Conservation (phyloP, 2,888 invertebrate genomes). For the Coremacera marginata region DNA sequence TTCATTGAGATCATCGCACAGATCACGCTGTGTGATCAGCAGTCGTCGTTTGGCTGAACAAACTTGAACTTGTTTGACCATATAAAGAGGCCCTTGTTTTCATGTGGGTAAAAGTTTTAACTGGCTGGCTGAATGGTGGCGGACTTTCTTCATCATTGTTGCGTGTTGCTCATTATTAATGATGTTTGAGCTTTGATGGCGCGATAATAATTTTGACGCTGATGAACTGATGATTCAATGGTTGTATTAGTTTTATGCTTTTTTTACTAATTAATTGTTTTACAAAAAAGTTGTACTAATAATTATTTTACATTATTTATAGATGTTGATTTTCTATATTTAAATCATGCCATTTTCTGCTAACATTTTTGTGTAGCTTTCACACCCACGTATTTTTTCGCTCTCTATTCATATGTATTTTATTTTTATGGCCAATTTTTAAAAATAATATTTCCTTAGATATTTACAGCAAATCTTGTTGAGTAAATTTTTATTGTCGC, state of each 20-base stretch:
- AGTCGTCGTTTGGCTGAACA: neutral
- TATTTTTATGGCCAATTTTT: constrained; percentile 16
- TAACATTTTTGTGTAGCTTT: neutral
- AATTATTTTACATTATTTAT: neutral
- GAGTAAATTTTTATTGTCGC: constrained; percentile 10
- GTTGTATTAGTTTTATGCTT: neutral
- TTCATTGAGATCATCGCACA: constrained; percentile 38
- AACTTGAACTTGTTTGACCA: constrained; percentile 38
- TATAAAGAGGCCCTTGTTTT: constrained; percentile 35
- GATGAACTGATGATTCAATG: constrained; percentile 19
- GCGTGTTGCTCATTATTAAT: constrained; percentile 6
- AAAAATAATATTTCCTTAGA: constrained; percentile 23
- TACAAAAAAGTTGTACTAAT: neutral
- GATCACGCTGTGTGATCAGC: constrained; percentile 2
- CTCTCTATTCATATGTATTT: neutral
- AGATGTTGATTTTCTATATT: constrained; percentile 1
- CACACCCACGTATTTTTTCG: constrained; percentile 7
- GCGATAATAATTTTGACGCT: constrained; percentile 8
- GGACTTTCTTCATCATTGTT: neutral
- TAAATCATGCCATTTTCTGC: neutral
- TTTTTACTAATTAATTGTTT: neutral
- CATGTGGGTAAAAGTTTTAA: constrained; percentile 36
- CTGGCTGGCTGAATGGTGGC: neutral
- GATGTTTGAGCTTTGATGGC: constrained; percentile 6
- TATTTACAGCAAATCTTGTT: neutral